Evolutionary conservation across 2,797 vertebrate genomes (phyloP), one percentile per base, ranked within the genome.

Genomic region (Smutsia temminckii): DNA sequence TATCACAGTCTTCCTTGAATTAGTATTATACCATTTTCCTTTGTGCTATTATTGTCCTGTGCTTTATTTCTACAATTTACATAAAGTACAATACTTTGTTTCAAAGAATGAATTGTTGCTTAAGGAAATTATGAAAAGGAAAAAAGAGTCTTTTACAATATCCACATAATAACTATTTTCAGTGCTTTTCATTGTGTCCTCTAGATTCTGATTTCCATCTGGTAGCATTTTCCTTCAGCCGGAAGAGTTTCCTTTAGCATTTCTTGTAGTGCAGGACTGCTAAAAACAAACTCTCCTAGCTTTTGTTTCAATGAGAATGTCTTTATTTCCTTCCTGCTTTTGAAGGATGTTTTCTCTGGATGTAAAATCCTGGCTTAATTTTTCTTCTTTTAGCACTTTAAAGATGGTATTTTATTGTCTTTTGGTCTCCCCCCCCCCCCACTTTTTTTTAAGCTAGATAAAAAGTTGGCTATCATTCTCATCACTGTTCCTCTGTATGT

Each of bases 251-350:
- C 13, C 12, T 63, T 84, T 68, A 57, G 8, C 51, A 29, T 80
- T 88, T 81, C 64, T 88, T 75, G 7, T 64, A 23, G 4, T 61
- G 16, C 8, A 83, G 53, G 17, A 63, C 23, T 77, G 27, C 63
- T 46, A 23, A 9, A 89, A 64, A 88, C 46, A 90, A 71, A 93
- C 55, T n/a, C 2, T 23, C 7, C 32, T n/a, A 81, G 21, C 9
- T 37, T 74, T 83, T 61, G 4, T 85, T 78, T 57, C 40, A 40
- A 6, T 49, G 40, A 80, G 55, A 71, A 72, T 75, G 23, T 83
- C 46, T 79, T 83, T 66, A n/a, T 78, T 95, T 91, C 88, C 29
- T 92, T 34, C 16, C 55, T 68, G 21, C 85, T 86, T 80, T 66
- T 77, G 25, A 88, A 81, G 46, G 16, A 23, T 71, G 2, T 75